phyloP scores from a whole-genome alignment of 92 coral and sea anemone genomes.

The Porites divaricata region DNA sequence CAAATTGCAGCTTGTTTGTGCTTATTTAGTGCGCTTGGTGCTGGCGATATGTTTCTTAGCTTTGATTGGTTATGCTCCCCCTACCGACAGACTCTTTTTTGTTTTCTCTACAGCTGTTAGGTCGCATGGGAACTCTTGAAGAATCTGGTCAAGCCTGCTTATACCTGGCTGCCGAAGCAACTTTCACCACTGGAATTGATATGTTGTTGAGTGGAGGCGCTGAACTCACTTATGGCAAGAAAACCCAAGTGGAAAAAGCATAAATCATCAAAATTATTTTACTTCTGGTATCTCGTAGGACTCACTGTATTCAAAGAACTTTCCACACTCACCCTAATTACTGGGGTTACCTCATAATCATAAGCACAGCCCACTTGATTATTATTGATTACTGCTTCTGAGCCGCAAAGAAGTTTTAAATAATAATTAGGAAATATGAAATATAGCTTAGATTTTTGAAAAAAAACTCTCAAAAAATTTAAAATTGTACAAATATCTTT shows the following conservation, averaged over 20 bases:
- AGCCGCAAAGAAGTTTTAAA: no score
- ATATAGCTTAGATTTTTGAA: no score
- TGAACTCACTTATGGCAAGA: conserved; percentile 86
- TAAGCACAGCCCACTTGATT: no score
- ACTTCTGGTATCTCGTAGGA: background rate
- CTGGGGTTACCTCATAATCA: no score
- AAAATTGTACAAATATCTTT: no score
- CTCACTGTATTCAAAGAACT: background rate
- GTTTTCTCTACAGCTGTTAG: conserved; percentile 67
- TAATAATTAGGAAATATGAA: no score
- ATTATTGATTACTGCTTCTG: no score
- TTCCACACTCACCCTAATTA: no score
- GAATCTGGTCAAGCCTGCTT: conserved; percentile 93
- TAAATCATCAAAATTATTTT: background rate
- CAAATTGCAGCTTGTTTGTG: no score
- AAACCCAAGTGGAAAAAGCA: conserved; percentile 54
- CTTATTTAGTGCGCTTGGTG: no score
- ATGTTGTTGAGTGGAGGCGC: conserved; percentile 91
- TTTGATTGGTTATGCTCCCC: background rate
- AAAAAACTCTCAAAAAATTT: no score
- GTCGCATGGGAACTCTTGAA: conserved; percentile 95
- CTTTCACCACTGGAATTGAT: conserved; percentile 91
- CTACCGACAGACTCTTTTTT: background rate
- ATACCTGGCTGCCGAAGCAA: conserved; percentile 95
- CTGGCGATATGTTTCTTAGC: no score